Evolutionary conservation across 2,888 invertebrate species (phyloP).

Genomic region (Nomada hirtipes): DNA sequence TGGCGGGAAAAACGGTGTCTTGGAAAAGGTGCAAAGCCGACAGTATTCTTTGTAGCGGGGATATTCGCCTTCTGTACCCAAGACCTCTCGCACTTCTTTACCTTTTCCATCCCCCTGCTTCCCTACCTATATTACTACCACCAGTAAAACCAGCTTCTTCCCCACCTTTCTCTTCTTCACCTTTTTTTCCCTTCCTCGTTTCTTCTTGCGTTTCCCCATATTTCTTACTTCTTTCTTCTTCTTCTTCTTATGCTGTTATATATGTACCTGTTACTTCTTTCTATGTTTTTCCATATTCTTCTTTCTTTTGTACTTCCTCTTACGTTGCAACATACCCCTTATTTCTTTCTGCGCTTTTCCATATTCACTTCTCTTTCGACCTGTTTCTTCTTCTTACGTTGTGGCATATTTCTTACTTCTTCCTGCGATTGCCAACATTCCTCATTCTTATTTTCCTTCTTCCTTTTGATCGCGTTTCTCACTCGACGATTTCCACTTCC

Average conservation of each 20-base stretch:
- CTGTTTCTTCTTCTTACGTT: neutral
- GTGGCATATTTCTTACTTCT: neutral
- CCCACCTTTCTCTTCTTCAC: slow-evolving; percentile 28
- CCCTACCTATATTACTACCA: slow-evolving; percentile 48
- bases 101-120: slow-evolving; percentile 51
- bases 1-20: slow-evolving; percentile 79
- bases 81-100: slow-evolving; percentile 80
- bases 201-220: neutral
- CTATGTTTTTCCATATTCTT: too few species aligned
- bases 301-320: too few species aligned
- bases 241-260: neutral
- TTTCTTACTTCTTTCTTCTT: neutral
- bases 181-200: neutral
- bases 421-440: neutral
- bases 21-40: slow-evolving; percentile 84
- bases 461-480: slow-evolving; percentile 3
- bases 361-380: neutral
- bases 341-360: slow-evolving; percentile 25
- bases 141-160: slow-evolving; percentile 29
- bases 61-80: slow-evolving; percentile 77
- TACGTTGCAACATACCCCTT: neutral
- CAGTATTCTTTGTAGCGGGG: slow-evolving; percentile 83
- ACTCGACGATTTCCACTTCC: slow-evolving; percentile 34
- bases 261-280: too few species aligned
- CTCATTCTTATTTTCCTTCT: neutral